Percentiles rank a stretch among this genome's conserved stretches.
These are phyloP conservation scores for Molothrus aeneus DNA, from an alignment of 2,797 vertebrate genomes.

Conservation along the genomic window DNA sequence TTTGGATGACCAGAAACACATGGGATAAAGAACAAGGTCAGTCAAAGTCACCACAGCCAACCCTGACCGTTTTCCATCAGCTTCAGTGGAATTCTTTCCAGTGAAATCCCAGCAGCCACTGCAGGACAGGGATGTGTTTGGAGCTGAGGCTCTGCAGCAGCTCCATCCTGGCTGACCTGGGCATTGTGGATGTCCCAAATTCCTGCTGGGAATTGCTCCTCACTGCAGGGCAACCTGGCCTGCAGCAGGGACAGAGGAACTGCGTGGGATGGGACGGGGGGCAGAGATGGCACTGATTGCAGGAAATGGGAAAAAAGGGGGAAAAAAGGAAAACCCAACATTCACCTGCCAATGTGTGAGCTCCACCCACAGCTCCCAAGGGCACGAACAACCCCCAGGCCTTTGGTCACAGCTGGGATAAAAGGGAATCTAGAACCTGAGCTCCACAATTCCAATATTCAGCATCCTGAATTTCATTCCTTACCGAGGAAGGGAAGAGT, in stretches of 20 bases:
- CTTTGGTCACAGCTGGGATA: background rate
- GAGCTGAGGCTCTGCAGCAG: too few relatives aligned
- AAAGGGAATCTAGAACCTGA: background rate
- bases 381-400: background rate
- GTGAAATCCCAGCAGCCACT: background rate
- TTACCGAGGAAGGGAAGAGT: background rate
- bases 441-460: fast-evolving
- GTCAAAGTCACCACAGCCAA: background rate
- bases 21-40: background rate
- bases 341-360: background rate
- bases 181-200: fast-evolving
- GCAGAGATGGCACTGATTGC: fast-evolving
- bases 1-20: fast-evolving
- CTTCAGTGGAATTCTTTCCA: fast-evolving
- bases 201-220: background rate
- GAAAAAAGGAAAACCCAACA: fast-evolving
- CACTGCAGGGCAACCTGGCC: background rate
- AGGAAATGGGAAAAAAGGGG: background rate
- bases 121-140: fast-evolving
- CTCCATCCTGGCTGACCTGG: background rate
- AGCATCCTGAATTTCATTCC: background rate
- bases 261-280: fast-evolving
- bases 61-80: fast-evolving
- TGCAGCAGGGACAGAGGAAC: background rate
- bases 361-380: background rate